Percentiles rank a stretch among this genome's conserved stretches.
These are phyloP conservation scores for Calvadosia cruxmelitensis DNA, from an alignment of 30 jellyfish, hydroid and myxozoan species.

Conservation along the genomic window DNA sequence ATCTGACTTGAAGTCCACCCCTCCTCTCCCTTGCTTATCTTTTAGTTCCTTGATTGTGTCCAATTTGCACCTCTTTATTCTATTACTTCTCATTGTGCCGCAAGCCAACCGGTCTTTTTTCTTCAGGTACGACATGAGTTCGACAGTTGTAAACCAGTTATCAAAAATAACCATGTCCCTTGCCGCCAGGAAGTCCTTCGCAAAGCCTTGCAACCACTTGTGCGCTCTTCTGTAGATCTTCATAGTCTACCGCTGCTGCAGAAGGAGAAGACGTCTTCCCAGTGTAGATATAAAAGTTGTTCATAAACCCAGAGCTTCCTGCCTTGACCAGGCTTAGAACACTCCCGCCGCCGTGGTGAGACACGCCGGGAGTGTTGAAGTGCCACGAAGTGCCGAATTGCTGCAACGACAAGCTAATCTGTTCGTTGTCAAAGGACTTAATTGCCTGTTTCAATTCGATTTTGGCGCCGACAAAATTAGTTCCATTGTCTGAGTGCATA, in stretches of 20 bases:
- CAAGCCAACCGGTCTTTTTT: slow-evolving; percentile 21
- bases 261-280: no score
- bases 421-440: slow-evolving; percentile 4
- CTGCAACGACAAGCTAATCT: slow-evolving; percentile 18
- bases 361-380: no score
- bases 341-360: no score
- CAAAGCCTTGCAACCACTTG: slow-evolving; percentile 55
- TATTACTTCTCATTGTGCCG: slow-evolving; percentile 54
- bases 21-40: slow-evolving; percentile 36
- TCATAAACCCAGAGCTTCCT: no score
- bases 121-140: slow-evolving; percentile 33
- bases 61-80: slow-evolving; percentile 59
- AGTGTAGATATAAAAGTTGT: no score
- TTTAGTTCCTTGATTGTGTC: slow-evolving; percentile 25
- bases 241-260: no score
- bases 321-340: no score
- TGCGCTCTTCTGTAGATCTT: slow-evolving; percentile 35
- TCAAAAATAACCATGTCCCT: slow-evolving; percentile 41
- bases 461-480: slow-evolving; percentile 29
- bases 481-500: slow-evolving; percentile 40
- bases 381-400: no score
- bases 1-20: slow-evolving; percentile 30
- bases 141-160: slow-evolving; percentile 53
- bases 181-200: slow-evolving; percentile 17
- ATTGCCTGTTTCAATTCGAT: slow-evolving; percentile 14